A percentile compares a stretch with the other conserved stretches of the same genome.
These are phyloP conservation scores for Drosophila mettleri DNA, from an alignment of 2,888 invertebrate genomes.

Conservation along the genomic window DNA sequence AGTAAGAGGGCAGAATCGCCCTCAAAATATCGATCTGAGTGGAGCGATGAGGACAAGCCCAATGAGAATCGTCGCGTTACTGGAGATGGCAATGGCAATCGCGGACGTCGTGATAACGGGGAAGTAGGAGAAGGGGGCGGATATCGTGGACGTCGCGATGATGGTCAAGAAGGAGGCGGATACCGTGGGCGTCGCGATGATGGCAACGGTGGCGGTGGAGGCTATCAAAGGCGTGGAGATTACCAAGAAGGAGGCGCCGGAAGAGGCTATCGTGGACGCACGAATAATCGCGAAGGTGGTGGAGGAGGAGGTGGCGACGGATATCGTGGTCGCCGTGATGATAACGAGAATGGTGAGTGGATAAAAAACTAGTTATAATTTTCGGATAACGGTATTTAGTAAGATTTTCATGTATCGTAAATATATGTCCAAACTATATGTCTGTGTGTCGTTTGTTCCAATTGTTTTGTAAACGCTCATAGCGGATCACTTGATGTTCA, in stretches of 20 bases:
- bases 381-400: not conserved
- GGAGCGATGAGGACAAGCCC: conserved; percentile 48
- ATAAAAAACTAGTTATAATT: not conserved
- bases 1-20: not conserved
- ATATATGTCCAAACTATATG: conserved; percentile 4
- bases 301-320: not conserved
- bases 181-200: conserved; percentile 33
- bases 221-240: conserved; percentile 26
- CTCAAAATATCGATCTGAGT: conserved; percentile 12
- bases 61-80: not conserved
- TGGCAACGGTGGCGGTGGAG: conserved; percentile 2
- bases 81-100: conserved; percentile 35
- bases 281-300: conserved; percentile 7
- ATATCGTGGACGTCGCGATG: conserved; percentile 30
- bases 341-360: conserved; percentile 20
- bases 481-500: conserved; percentile 13
- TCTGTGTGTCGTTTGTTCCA: conserved; percentile 12
- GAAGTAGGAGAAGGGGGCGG: not conserved
- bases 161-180: not conserved
- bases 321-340: conserved; percentile 27
- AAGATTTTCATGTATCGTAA: conserved; percentile 5
- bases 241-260: conserved; percentile 16
- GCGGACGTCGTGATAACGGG: conserved; percentile 39
- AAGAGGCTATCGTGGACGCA: conserved; percentile 20
- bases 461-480: conserved; percentile 6